phyloP scores from a whole-genome alignment of 92 coral and sea anemone species.

The Umimayanthus chanpuru region DNA sequence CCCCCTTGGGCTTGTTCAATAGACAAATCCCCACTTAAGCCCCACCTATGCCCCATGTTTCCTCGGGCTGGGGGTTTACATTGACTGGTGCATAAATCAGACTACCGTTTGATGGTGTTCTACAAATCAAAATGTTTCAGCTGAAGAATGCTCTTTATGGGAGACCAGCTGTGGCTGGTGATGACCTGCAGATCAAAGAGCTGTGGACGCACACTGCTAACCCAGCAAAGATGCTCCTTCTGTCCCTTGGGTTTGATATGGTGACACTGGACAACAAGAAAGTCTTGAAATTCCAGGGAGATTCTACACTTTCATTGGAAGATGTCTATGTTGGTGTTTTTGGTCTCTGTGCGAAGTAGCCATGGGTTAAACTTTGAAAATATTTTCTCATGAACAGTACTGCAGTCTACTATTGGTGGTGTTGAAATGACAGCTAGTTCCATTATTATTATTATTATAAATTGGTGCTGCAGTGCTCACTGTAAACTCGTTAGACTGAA shows the following conservation, averaged over 20 bases:
- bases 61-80: too few species aligned
- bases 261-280: conserved; percentile 55
- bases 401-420: neutral
- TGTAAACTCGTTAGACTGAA: too few species aligned
- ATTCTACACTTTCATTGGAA: conserved; percentile 55
- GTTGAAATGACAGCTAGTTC: neutral
- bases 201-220: conserved; percentile 75
- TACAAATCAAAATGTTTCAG: conserved; percentile 35
- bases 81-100: too few species aligned
- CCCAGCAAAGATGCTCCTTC: conserved; percentile 74
- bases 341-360: conserved; percentile 61
- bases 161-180: conserved; percentile 52
- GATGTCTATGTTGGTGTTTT: conserved; percentile 82
- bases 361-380: too few species aligned
- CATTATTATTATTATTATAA: too few species aligned
- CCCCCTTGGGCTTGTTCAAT: too few species aligned
- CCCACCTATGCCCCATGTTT: too few species aligned
- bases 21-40: too few species aligned
- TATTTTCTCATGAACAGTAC: too few species aligned
- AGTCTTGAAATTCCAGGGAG: conserved; percentile 56
- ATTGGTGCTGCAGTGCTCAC: too few species aligned
- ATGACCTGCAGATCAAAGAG: conserved; percentile 72
- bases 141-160: conserved; percentile 72
- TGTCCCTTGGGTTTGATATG: conserved; percentile 74
- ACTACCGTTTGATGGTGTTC: neutral